phyloP scores from a whole-genome alignment of 1,140 invertebrate species.

The Drosophila jambulina region DNA sequence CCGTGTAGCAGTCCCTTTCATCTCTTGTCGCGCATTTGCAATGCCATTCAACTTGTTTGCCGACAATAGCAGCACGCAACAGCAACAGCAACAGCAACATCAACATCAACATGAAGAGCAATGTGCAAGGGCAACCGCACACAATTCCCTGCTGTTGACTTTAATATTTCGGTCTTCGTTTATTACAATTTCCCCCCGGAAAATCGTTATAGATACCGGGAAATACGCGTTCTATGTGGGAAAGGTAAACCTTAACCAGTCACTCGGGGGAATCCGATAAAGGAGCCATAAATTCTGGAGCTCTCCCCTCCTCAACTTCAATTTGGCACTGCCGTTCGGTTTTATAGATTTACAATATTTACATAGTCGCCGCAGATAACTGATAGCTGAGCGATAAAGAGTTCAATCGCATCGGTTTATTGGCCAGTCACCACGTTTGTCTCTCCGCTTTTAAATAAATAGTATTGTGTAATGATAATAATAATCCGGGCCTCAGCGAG shows the following conservation, averaged over 20 bases:
- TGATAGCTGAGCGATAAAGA: slow-evolving; percentile 65
- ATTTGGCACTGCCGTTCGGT: slow-evolving; percentile 66
- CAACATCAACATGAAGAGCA: slow-evolving; percentile 12
- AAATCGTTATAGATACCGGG: slow-evolving; percentile 46
- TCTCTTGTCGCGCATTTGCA: slow-evolving; percentile 67
- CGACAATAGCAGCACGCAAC: slow-evolving; percentile 27
- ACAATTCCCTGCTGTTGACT: slow-evolving; percentile 63
- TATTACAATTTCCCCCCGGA: slow-evolving; percentile 36
- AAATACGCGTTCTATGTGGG: slow-evolving; percentile 55
- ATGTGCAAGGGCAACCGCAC: slow-evolving; percentile 34
- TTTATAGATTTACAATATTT: slow-evolving; percentile 73
- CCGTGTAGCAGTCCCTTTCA: slow-evolving; percentile 3
- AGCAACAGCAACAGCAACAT: slow-evolving; percentile 21
- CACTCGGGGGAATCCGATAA: slow-evolving; percentile 53
- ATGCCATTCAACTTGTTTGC: slow-evolving; percentile 79
- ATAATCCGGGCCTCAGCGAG: slow-evolving; percentile 41
- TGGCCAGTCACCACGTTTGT: slow-evolving; percentile 39
- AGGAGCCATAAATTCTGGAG: slow-evolving; percentile 55
- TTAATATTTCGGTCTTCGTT: slow-evolving; percentile 69
- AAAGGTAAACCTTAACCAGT: slow-evolving; percentile 68
- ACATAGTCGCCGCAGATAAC: slow-evolving; percentile 40
- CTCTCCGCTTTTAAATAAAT: slow-evolving; percentile 52
- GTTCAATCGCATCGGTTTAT: slow-evolving; percentile 80
- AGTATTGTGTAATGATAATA: slow-evolving; percentile 59
- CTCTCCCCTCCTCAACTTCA: slow-evolving; percentile 27